Base-by-base conservation (phyloP, 2,797 vertebrate genomes). In the Microctenopoma stevenorrisi region DNA sequence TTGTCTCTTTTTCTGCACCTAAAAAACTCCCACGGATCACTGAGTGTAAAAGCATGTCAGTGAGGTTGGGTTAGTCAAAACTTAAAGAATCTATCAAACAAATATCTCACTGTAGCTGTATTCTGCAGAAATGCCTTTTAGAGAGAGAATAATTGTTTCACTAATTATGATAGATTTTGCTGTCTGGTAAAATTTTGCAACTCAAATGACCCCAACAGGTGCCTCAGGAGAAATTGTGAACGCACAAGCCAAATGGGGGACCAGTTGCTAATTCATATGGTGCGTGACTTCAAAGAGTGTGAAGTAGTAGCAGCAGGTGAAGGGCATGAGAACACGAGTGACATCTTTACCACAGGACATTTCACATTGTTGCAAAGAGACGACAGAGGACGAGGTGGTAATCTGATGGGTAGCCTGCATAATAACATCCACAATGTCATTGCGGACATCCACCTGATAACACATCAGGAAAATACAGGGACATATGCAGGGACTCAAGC, bases 271-370 rank as follows among this genome's bases (percentile, higher is more conserved):
- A 28, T 11, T 38, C 9, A 26, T 40, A 28, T 28, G n/a, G 14
- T 64, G 58, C 4, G 42, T 62, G 57, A 18, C 55, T 61, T 66
- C 13, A 48, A 18, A 33, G 33, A 47, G 13, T 54, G 25, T 46
- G 33, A 55, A 38, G 22, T 49, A 49, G 40, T 33, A 18, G 48
- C 43, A 74, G 59, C 43, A 72, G 59, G 38, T 53, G 18, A 43
- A 53, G 70, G 53, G 54, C 46, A 55, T 5, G 15, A 5, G 14
- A 9, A 59, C 28, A 44, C 54, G 58, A 69, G 69, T 61, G 66
- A 72, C 57, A 54, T 79, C 46, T 82, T 35, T 22, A 5, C 60
- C 51, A 48, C 63, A 74, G 76, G 54, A 74, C 60, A 73, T 83
- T 30, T 60, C 50, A 68, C 78, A 42, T 16, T 67, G 68, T 42